Evolutionary conservation across 2,888 invertebrate genomes (phyloP).

Genomic region (Oasisia sp.): DNA sequence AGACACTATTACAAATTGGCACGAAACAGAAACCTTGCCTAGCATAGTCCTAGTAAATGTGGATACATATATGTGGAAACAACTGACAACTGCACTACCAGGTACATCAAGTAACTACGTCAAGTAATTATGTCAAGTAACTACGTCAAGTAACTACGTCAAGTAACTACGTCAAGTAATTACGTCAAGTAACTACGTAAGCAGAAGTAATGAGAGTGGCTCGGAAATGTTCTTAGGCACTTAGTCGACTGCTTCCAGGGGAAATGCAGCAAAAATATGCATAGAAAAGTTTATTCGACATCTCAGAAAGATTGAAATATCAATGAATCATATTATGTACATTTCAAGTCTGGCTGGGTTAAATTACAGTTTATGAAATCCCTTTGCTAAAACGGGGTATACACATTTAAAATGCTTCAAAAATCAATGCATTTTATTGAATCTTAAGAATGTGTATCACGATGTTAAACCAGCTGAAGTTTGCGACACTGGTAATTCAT

Average conservation of each 20-base stretch:
- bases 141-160: background rate
- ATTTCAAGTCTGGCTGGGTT: background rate
- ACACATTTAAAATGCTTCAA: background rate
- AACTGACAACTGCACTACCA: background rate
- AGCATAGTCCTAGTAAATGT: background rate
- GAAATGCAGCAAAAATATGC: background rate
- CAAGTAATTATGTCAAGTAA: background rate
- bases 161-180: too few relatives aligned
- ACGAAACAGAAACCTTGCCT: background rate
- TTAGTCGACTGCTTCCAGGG: background rate
- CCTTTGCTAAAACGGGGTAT: background rate
- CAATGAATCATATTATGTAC: background rate
- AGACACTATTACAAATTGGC: background rate
- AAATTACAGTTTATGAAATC: background rate
- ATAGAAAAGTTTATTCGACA: background rate
- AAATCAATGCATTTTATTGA: background rate
- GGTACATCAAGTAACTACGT: background rate
- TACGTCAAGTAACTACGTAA: background rate
- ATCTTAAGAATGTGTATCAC: background rate
- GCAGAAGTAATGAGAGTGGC: background rate
- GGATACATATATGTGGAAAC: background rate
- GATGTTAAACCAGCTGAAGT: background rate
- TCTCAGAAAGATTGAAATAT: background rate
- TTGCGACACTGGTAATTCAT: background rate
- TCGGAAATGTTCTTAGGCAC: background rate